phyloP scores from a whole-genome alignment of 2,888 invertebrate genomes.

The Ochropleura leucogaster region DNA sequence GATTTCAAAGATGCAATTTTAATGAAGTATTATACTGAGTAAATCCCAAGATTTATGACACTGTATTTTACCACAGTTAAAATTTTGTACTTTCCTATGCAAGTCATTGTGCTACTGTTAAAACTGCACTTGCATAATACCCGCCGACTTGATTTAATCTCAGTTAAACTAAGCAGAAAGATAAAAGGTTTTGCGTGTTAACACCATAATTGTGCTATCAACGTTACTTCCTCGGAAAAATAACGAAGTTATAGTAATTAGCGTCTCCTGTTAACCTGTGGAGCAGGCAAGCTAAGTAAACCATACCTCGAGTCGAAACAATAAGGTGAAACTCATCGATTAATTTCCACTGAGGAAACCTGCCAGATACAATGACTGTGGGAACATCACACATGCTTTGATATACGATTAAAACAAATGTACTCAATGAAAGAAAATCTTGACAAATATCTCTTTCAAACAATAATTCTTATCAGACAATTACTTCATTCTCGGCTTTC shows the following conservation, averaged over 20 bases:
- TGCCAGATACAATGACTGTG: slow-evolving; percentile 76
- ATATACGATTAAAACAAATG: slow-evolving; percentile 55
- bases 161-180: slow-evolving; percentile 55
- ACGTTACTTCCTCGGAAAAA: slow-evolving; percentile 32
- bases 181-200: slow-evolving; percentile 38
- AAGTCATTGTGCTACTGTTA: slow-evolving; percentile 16
- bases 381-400: slow-evolving; percentile 63
- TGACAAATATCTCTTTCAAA: slow-evolving; percentile 13
- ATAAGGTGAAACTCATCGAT: slow-evolving; percentile 85
- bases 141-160: slow-evolving; percentile 26
- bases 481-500: slow-evolving; percentile 43
- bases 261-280: slow-evolving; percentile 41
- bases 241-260: slow-evolving; percentile 32
- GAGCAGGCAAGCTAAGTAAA: slow-evolving; percentile 45
- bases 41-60: slow-evolving; percentile 1
- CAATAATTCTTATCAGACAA: slow-evolving; percentile 21
- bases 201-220: slow-evolving; percentile 22
- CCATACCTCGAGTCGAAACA: slow-evolving; percentile 69
- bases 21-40: neutral
- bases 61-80: neutral
- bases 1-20: slow-evolving; percentile 14
- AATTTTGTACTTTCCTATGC: neutral
- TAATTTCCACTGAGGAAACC: slow-evolving; percentile 77
- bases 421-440: slow-evolving; percentile 33
- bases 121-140: slow-evolving; percentile 24